Evolutionary conservation across 1,140 invertebrate genomes (phyloP).

Genomic region (Nixonia krombeini): DNA sequence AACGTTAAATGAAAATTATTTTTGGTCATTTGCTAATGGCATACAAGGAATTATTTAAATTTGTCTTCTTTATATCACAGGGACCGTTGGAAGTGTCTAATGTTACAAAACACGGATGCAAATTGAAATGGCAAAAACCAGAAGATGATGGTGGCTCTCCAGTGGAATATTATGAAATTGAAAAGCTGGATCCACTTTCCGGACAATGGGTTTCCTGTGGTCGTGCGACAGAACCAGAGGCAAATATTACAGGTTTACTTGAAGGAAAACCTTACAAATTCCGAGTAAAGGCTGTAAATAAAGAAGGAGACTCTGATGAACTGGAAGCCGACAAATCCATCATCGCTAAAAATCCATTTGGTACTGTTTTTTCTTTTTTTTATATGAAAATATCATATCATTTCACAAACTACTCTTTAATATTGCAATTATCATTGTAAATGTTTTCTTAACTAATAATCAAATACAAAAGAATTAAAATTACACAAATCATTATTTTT

Average conservation of each 20-base stretch:
- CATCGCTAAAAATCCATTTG: slow-evolving; percentile 98
- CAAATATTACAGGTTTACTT: slow-evolving; percentile 87
- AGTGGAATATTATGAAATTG: slow-evolving; percentile 97
- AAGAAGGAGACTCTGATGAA: slow-evolving; percentile 97
- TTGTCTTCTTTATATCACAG: slow-evolving; percentile 67
- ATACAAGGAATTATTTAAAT: background rate
- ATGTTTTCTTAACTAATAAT: too few species aligned
- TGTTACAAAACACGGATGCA: slow-evolving; percentile 94
- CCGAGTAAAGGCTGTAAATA: slow-evolving; percentile 98
- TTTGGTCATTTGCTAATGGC: background rate
- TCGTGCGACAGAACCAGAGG: slow-evolving; percentile 83
- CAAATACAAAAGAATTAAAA: too few species aligned
- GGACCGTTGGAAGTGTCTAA: slow-evolving; percentile 92
- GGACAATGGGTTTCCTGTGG: slow-evolving; percentile 94
- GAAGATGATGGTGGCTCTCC: slow-evolving; percentile 93
- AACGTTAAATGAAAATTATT: too few species aligned
- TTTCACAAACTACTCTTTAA: too few species aligned
- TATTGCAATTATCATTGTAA: too few species aligned
- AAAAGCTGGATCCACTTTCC: slow-evolving; percentile 94
- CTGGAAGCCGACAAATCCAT: slow-evolving; percentile 94
- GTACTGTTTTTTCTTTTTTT: too few species aligned
- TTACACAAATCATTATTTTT: too few species aligned
- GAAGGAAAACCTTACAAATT: slow-evolving; percentile 99
- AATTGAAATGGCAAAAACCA: slow-evolving; percentile 93
- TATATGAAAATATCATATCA: too few species aligned